Evolutionary conservation across 2,888 invertebrate species (phyloP).

Genomic region (Spicauda simplicius): DNA sequence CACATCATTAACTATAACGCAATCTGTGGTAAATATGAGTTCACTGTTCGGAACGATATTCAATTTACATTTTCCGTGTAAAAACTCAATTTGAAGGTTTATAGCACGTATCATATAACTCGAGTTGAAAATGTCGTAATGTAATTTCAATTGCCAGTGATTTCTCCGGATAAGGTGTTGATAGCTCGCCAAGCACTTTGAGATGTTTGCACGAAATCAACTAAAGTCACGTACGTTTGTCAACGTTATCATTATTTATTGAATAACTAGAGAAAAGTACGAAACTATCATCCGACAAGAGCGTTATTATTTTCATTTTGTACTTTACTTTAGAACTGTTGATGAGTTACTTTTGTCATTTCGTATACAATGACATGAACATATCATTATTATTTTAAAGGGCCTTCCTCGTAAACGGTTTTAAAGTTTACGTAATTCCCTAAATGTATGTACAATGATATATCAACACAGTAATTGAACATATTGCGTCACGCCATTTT

Average conservation of each 20-base stretch:
- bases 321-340: too few relatives aligned
- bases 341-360: too few relatives aligned
- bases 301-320: too few relatives aligned
- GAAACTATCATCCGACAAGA: neutral
- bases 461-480: slow-evolving; percentile 20
- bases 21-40: neutral
- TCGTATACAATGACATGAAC: too few relatives aligned
- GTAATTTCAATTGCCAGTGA: slow-evolving; percentile 3
- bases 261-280: neutral
- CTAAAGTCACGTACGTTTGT: neutral
- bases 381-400: too few relatives aligned
- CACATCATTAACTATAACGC: slow-evolving; percentile 61
- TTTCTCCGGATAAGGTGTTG: slow-evolving; percentile 13
- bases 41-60: neutral
- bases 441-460: slow-evolving; percentile 11
- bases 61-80: neutral
- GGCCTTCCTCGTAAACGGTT: neutral
- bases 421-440: slow-evolving; percentile 18
- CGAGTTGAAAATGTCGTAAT: neutral
- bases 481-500: slow-evolving; percentile 21
- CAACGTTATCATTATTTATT: neutral
- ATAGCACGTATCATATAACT: slow-evolving; percentile 45
- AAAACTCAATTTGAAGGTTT: neutral
- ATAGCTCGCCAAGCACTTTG: neutral
- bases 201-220: neutral